Conservation (phyloP, 2,888 invertebrate genomes). For the Trachelus troglodyta region DNA sequence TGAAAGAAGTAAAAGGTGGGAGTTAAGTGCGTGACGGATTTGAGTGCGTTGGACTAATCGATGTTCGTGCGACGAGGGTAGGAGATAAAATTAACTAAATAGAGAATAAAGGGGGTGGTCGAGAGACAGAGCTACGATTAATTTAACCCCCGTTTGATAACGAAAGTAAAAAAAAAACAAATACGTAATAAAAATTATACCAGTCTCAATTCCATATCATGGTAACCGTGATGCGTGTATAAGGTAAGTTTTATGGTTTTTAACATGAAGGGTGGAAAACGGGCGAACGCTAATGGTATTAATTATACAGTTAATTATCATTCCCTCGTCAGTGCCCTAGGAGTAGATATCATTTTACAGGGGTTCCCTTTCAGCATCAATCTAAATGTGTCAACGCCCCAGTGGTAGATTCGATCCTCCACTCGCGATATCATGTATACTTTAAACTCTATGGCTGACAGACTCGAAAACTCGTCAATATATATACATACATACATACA, state of each 20-base stretch:
- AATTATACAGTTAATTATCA: conserved; percentile 62
- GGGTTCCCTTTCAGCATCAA: conserved; percentile 50
- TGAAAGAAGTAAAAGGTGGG: neutral
- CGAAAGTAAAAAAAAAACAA: neutral
- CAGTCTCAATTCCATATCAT: neutral
- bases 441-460: neutral
- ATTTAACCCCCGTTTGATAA: neutral
- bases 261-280: conserved; percentile 3
- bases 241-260: neutral
- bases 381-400: conserved; percentile 49
- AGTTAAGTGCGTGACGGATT: conserved; percentile 16
- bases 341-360: conserved; percentile 49
- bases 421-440: neutral
- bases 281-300: conserved; percentile 42
- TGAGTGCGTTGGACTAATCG: conserved; percentile 22
- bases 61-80: conserved; percentile 7
- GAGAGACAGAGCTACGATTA: neutral
- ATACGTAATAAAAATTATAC: neutral
- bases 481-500: neutral
- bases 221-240: neutral
- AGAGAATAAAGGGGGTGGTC: neutral
- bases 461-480: neutral
- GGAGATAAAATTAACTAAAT: neutral
- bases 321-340: conserved; percentile 33
- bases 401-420: neutral